Conservation (phyloP, 2,888 invertebrate genomes). For the Falcaria lacertinaria region DNA sequence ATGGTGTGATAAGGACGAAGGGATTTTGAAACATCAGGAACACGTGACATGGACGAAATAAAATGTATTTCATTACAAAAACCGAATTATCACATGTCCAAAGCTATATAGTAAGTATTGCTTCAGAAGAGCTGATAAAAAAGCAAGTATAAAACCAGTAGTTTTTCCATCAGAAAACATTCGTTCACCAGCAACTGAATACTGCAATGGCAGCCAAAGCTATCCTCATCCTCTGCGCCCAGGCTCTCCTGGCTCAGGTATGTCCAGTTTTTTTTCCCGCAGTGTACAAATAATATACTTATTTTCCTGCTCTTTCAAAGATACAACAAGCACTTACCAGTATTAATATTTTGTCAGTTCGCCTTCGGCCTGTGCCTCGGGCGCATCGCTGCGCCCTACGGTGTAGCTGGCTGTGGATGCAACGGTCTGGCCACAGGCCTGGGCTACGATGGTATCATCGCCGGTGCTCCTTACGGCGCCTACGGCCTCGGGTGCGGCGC, state of each 20-base stretch:
- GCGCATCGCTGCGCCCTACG: constrained; percentile 4
- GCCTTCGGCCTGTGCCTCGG: constrained; percentile 11
- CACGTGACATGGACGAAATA: background rate
- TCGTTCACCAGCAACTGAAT: background rate
- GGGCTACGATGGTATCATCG: too few relatives aligned
- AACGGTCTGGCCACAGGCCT: too few relatives aligned
- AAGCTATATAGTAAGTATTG: background rate
- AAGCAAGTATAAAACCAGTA: background rate
- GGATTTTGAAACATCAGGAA: background rate
- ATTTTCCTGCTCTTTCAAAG: too few relatives aligned
- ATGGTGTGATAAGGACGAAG: background rate
- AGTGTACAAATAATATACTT: too few relatives aligned
- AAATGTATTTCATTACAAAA: background rate
- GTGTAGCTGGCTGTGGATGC: background rate
- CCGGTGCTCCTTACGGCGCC: too few relatives aligned
- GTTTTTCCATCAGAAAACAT: background rate
- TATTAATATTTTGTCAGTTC: constrained; percentile 5
- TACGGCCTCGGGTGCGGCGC: constrained; percentile 4
- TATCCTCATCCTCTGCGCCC: constrained; percentile 5
- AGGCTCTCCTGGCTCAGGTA: constrained; percentile 9
- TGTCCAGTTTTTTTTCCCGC: too few relatives aligned
- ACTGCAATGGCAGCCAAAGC: constrained; percentile 1
- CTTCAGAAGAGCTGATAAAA: background rate
- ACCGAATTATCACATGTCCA: background rate
- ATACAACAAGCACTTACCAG: too few relatives aligned